Base-by-base conservation (phyloP, 2,797 vertebrate genomes). In the Pipistrellus kuhlii region DNA sequence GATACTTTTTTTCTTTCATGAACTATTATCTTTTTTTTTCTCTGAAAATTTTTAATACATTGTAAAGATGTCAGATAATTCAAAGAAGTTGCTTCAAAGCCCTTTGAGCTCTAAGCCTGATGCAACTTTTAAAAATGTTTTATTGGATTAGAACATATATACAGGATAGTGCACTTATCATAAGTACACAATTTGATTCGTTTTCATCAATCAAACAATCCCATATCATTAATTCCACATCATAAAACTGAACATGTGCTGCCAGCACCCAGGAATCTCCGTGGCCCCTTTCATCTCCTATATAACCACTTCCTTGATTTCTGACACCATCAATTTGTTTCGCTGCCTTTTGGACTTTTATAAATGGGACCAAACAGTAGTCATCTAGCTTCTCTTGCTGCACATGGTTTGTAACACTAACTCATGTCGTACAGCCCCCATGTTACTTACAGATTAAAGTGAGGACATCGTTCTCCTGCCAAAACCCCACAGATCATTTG, bases 31-130 rank as follows among this genome's bases (percentile, higher is more conserved):
- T 92, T 94, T 93, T 88, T 38, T 57, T 44, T 11, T 10, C 30
- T 35, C 41, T 64, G 76, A 92, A 96, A 91, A 85, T 66, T 93
- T 93, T 96, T 88, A 96, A 84, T 71, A 80, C 59, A 93, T 89
- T 97, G 27, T 64, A 92, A 97, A 93, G 20, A 12, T 95, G 83
- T 96, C 59, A 97, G 94, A 95, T 44, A 95, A 95, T 93, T 96
- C 83, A 93, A 96, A 96, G 73, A 95, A 96, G 68, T 87, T 59
- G 76, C 8, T 92, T 83, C 85, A 92, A 94, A 85, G 35, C 59
- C 12, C n/a, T 91, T 62, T 44, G n/a, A 90, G 94, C 53, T 90
- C 88, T 90, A 83, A 72, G 62, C 23, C 48, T 53, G 62, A 89
- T 38, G 14, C 38, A 93, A 78, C 25, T 62, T 94, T 92, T 6